A percentile compares a stretch with the other conserved stretches of the same genome.
Evolutionary conservation across 2,888 invertebrate species (phyloP).

Genomic region (Acrocera orbiculus): DNA sequence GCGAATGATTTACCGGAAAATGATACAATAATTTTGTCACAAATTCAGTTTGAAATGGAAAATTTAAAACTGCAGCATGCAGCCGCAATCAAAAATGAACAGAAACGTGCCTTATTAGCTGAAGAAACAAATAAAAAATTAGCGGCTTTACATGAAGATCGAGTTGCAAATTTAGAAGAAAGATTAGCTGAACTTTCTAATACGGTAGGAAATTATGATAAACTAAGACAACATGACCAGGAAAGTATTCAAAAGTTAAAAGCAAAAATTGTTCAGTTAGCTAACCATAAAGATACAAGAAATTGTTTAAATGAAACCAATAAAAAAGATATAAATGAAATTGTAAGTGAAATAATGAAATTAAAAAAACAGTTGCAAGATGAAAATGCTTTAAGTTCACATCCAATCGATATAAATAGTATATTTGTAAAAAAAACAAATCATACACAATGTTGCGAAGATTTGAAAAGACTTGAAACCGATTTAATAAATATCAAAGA

Average conservation of each 20-base stretch:
- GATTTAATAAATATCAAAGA: conserved; percentile 50
- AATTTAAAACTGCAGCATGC: conserved; percentile 55
- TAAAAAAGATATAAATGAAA: conserved; percentile 32
- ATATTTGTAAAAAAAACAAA: conserved; percentile 31
- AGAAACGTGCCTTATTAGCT: conserved; percentile 49
- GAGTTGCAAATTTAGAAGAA: conserved; percentile 58
- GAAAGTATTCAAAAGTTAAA: conserved; percentile 47
- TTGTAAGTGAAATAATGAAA: conserved; percentile 46
- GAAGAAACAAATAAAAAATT: conserved; percentile 52
- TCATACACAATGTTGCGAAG: conserved; percentile 44
- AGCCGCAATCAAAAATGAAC: conserved; percentile 52
- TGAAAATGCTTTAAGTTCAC: conserved; percentile 41
- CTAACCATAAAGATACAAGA: conserved; percentile 10
- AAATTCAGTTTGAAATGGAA: conserved; percentile 55
- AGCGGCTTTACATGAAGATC: conserved; percentile 53
- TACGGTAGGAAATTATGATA: conserved; percentile 60
- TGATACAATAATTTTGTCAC: conserved; percentile 31
- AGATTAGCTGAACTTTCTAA: conserved; percentile 61
- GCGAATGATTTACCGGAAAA: conserved; percentile 10
- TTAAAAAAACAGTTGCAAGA: conserved; percentile 41
- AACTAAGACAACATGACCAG: conserved; percentile 52
- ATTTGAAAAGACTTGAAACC: conserved; percentile 40
- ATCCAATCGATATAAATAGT: conserved; percentile 40
- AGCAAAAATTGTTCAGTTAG: conserved; percentile 21
- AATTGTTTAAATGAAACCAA: conserved; percentile 14